Conservation (phyloP, 1,140 invertebrate genomes). For the Drosophila sechellia region DNA sequence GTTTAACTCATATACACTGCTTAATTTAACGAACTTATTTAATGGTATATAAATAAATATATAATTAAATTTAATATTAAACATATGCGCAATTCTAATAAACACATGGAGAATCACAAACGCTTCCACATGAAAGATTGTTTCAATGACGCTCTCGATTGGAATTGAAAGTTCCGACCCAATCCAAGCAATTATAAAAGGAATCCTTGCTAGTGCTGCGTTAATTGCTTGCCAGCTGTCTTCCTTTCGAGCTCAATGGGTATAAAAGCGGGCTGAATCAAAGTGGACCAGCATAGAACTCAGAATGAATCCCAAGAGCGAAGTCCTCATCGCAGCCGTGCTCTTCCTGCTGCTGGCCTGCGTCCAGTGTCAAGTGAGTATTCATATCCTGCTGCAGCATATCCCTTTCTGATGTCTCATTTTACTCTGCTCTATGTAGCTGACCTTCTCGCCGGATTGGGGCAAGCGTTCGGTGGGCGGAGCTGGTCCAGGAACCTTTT, state of each 20-base stretch:
- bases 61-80: conserved; percentile 64
- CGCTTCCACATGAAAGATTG: conserved; percentile 58
- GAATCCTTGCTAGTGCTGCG: conserved; percentile 56
- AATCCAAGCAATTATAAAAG: conserved; percentile 7
- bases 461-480: conserved; percentile 75
- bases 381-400: no score
- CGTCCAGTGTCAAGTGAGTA: conserved; percentile 70
- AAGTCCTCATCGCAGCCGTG: conserved; percentile 59
- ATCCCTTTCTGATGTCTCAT: neutral
- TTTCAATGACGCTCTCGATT: conserved; percentile 25
- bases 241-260: neutral
- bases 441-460: conserved; percentile 84
- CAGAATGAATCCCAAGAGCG: conserved; percentile 68
- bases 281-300: conserved; percentile 4
- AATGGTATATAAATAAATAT: conserved; percentile 60
- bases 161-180: conserved; percentile 1
- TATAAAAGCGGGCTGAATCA: conserved; percentile 52
- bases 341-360: conserved; percentile 68
- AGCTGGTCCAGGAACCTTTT: conserved; percentile 56
- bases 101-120: conserved; percentile 73
- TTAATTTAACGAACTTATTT: conserved; percentile 74
- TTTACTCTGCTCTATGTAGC: conserved; percentile 20
- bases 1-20: conserved; percentile 61
- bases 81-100: conserved; percentile 79
- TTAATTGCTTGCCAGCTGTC: conserved; percentile 37